Percentiles rank a stretch among this genome's conserved stretches.
Conservation (phyloP, 2,113 vertebrate species). For the Scopus umbretta region DNA sequence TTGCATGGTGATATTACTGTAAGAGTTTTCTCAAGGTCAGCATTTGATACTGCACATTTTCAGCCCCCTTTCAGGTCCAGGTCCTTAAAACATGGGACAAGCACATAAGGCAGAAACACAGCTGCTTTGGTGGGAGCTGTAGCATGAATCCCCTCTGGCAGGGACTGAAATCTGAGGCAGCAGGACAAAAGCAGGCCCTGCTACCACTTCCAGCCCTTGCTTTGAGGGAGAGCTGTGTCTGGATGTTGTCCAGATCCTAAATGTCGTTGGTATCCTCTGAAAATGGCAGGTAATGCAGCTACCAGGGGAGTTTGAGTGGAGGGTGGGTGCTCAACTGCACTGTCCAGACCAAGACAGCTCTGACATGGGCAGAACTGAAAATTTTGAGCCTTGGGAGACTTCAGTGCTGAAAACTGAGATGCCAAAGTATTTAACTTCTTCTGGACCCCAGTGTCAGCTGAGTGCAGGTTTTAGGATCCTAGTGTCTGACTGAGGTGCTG, state of each 20-base stretch:
- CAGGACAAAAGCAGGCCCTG: not conserved
- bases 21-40: not conserved
- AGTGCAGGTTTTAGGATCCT: not conserved
- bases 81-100: not conserved
- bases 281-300: not conserved
- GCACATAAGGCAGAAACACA: not conserved
- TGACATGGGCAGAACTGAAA: not conserved
- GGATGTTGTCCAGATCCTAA: not conserved
- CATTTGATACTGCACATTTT: not conserved
- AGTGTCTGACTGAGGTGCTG: not conserved
- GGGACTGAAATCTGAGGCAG: not conserved
- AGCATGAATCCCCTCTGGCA: not conserved
- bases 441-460: not conserved
- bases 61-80: not conserved
- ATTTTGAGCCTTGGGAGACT: not conserved
- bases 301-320: not conserved
- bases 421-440: not conserved
- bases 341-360: not conserved
- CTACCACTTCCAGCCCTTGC: not conserved
- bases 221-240: not conserved
- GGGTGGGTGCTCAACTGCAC: not conserved
- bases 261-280: not conserved
- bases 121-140: not conserved
- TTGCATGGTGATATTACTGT: not conserved
- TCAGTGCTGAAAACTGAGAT: not conserved